phyloP scores from a whole-genome alignment of 2,113 vertebrate genomes.

The Otus sunia region DNA sequence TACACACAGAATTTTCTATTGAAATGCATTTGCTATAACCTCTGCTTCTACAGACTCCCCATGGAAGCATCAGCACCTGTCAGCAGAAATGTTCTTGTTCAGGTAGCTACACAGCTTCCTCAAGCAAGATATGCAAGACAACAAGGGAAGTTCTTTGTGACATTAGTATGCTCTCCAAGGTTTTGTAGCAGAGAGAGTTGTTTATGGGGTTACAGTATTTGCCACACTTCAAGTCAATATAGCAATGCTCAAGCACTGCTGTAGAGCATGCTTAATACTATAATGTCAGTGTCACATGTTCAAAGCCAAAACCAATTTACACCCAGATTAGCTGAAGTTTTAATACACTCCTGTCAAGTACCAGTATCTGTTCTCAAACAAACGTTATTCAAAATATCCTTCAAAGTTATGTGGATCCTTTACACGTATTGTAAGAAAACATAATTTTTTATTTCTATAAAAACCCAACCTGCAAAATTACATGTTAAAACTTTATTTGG shows the following conservation, averaged over 20 bases:
- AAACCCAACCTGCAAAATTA: not conserved
- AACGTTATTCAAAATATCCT: not conserved
- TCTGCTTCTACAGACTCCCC: not conserved
- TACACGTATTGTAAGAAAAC: not conserved
- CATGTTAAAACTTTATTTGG: not conserved
- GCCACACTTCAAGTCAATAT: not conserved
- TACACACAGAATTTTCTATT: not conserved
- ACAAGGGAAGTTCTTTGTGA: not conserved
- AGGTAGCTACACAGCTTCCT: not conserved
- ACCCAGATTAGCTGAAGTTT: not conserved
- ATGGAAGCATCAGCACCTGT: not conserved
- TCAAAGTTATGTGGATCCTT: not conserved
- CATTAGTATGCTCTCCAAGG: not conserved
- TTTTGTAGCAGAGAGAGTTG: not conserved
- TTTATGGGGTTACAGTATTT: not conserved
- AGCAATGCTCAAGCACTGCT: not conserved
- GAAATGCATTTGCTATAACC: not conserved
- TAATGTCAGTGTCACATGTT: not conserved
- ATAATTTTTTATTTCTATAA: not conserved
- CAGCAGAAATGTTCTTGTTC: not conserved
- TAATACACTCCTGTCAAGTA: not conserved
- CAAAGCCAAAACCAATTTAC: not conserved
- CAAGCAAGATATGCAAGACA: accelerated
- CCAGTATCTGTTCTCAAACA: not conserved
- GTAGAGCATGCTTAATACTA: not conserved